Evolutionary conservation across 2,113 vertebrate species (phyloP).

Genomic region (Nipponia nippon): DNA sequence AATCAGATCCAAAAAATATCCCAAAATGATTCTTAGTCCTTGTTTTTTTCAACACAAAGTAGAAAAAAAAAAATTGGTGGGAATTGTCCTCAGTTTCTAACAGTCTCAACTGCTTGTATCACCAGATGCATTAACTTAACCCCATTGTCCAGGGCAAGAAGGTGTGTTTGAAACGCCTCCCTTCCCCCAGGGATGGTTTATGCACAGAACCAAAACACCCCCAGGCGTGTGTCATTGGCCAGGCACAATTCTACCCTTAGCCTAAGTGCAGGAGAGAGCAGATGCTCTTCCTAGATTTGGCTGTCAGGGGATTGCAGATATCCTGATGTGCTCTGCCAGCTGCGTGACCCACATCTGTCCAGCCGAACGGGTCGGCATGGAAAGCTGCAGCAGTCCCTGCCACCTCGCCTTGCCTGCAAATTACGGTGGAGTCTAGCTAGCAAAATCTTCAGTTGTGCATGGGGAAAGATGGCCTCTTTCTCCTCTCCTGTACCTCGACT

Average conservation of each 20-base stretch:
- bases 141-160: neutral
- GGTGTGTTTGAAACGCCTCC: neutral
- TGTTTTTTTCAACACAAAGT: neutral
- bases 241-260: neutral
- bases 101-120: neutral
- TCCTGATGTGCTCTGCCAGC: neutral
- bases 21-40: neutral
- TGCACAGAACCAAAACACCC: neutral
- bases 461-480: neutral
- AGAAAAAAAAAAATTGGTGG: neutral
- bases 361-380: fast-evolving
- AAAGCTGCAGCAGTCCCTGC: neutral
- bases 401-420: neutral
- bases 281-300: neutral
- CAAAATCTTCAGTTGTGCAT: neutral
- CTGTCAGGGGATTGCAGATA: neutral
- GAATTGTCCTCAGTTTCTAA: neutral
- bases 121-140: neutral
- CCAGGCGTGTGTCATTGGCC: neutral
- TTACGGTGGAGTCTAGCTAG: neutral
- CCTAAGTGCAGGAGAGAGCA: neutral
- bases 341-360: neutral
- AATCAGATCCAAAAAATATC: neutral
- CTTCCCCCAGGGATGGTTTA: neutral
- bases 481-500: neutral